Conservation (phyloP, 2,113 vertebrate species). For the Mobula birostris region DNA sequence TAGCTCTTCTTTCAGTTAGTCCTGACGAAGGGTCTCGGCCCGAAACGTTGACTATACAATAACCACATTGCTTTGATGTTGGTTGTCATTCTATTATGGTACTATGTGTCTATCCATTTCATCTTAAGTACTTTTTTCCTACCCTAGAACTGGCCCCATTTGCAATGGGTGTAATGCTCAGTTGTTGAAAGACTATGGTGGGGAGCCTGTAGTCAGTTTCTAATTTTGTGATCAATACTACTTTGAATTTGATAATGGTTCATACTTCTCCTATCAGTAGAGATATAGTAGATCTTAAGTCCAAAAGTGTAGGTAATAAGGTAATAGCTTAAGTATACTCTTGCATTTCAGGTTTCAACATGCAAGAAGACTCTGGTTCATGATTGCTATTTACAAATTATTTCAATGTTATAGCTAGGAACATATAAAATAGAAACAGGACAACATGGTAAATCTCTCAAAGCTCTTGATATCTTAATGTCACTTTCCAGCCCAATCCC, state of each 20-base stretch:
- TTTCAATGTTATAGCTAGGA: not conserved
- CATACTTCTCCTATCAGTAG: not conserved
- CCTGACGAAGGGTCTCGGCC: no score
- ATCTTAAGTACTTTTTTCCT: no score
- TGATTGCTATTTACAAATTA: not conserved
- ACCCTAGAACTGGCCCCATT: no score
- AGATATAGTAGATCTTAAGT: not conserved
- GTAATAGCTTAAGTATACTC: not conserved
- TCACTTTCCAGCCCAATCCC: not conserved
- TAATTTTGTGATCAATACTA: not conserved
- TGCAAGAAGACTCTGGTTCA: not conserved
- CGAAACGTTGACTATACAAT: no score
- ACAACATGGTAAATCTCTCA: no score
- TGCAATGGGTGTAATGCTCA: not conserved
- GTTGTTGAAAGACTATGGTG: not conserved
- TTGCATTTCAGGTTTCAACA: not conserved
- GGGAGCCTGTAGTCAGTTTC: not conserved
- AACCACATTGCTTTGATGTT: no score
- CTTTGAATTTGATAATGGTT: not conserved
- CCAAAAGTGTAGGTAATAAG: not conserved
- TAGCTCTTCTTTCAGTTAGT: no score
- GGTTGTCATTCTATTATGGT: no score
- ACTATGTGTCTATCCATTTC: no score
- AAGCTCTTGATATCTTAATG: no score
- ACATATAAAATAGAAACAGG: no score